Evolutionary conservation across 1,140 invertebrate genomes (phyloP).

Genomic region (Ceratosolen solmsi): DNA sequence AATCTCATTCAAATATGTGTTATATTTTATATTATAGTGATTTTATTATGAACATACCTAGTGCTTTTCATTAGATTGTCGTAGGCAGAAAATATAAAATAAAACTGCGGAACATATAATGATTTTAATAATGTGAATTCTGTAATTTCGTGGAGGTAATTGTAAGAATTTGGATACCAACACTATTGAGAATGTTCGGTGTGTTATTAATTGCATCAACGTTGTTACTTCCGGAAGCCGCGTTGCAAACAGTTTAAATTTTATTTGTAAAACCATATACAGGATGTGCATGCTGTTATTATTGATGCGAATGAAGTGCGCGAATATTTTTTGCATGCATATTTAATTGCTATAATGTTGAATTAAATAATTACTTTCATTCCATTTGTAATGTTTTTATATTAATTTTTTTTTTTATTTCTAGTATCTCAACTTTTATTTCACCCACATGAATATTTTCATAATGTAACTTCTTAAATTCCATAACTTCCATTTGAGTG

Average conservation of each 20-base stretch:
- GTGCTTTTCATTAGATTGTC: no score
- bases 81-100: no score
- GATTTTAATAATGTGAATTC: background rate
- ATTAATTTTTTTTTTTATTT: background rate
- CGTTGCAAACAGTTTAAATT: background rate
- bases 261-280: background rate
- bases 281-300: background rate
- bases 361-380: constrained; percentile 2
- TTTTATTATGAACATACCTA: no score
- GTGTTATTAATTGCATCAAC: background rate
- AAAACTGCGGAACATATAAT: no score
- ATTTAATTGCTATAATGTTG: background rate
- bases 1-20: no score
- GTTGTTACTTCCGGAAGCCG: background rate
- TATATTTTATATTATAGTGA: no score
- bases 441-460: no score
- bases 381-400: background rate
- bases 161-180: background rate
- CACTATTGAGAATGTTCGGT: background rate
- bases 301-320: background rate
- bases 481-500: no score
- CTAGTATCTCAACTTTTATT: no score
- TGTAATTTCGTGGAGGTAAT: constrained; percentile 1
- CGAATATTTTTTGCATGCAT: background rate
- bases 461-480: no score